phyloP scores from a whole-genome alignment of 2,888 invertebrate genomes.

The Chelonus formosanus region DNA sequence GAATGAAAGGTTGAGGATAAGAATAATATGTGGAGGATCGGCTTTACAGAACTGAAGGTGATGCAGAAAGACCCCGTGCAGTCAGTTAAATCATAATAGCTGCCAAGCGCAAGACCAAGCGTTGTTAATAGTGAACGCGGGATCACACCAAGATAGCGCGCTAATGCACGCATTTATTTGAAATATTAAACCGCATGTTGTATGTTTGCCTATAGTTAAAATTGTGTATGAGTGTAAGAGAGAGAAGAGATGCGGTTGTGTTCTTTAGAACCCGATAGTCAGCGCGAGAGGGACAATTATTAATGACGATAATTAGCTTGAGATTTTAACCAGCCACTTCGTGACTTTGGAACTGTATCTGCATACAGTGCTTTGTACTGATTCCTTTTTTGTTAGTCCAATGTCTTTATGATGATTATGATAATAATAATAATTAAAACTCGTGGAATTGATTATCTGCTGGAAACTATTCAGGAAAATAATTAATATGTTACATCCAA shows the following conservation, averaged over 20 bases:
- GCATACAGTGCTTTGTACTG: too few relatives aligned
- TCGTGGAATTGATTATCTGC: too few relatives aligned
- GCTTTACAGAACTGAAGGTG: too few relatives aligned
- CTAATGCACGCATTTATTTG: slow-evolving; percentile 64
- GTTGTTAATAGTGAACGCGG: slow-evolving; percentile 63
- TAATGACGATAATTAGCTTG: slow-evolving; percentile 61
- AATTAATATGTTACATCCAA: too few relatives aligned
- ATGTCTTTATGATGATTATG: too few relatives aligned
- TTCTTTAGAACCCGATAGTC: slow-evolving; percentile 35
- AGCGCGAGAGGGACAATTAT: slow-evolving; percentile 52
- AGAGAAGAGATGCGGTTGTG: slow-evolving; percentile 1
- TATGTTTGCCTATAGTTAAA: slow-evolving; percentile 18
- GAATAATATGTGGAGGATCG: too few relatives aligned
- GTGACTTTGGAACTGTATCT: slow-evolving; percentile 51
- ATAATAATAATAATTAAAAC: too few relatives aligned
- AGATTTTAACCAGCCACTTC: slow-evolving; percentile 57
- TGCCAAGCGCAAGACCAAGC: slow-evolving; percentile 44
- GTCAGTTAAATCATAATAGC: slow-evolving; percentile 62
- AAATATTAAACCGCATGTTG: slow-evolving; percentile 59
- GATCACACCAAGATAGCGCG: slow-evolving; percentile 61
- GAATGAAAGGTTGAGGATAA: too few relatives aligned
- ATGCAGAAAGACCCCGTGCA: slow-evolving; percentile 39
- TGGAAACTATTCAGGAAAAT: too few relatives aligned
- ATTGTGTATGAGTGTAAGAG: slow-evolving; percentile 15
- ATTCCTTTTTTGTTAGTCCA: too few relatives aligned